Evolutionary conservation across 2,888 invertebrate species (phyloP).

Genomic region (Shargacucullia verbasci): DNA sequence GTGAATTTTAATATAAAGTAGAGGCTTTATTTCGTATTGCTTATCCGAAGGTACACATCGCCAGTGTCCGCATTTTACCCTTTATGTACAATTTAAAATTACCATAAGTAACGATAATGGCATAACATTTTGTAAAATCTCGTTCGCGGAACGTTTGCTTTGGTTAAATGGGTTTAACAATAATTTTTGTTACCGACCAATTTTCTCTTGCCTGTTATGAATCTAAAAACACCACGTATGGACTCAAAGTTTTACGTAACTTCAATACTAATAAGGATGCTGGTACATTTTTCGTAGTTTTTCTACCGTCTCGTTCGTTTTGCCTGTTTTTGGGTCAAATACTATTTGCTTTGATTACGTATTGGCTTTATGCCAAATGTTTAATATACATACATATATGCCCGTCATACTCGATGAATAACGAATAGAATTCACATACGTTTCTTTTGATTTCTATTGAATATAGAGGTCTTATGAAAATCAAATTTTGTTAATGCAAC

Average conservation of each 20-base stretch:
- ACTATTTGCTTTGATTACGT: too few relatives aligned
- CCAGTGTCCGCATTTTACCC: constrained; percentile 45
- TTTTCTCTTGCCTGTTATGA: constrained; percentile 17
- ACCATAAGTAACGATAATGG: constrained; percentile 54
- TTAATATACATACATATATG: too few relatives aligned
- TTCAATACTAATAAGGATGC: too few relatives aligned
- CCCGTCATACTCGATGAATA: neutral
- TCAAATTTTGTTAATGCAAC: constrained; percentile 27
- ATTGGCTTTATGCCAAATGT: too few relatives aligned
- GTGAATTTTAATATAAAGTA: constrained; percentile 51
- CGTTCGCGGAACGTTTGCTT: constrained; percentile 30
- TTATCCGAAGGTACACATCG: constrained; percentile 49
- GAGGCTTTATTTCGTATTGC: constrained; percentile 49
- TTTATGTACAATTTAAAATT: constrained; percentile 51
- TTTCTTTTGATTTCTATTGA: neutral
- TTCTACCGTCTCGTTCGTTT: too few relatives aligned
- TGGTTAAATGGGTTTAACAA: constrained; percentile 21
- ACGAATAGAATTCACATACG: neutral
- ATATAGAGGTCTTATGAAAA: constrained; percentile 3
- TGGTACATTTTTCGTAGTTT: too few relatives aligned
- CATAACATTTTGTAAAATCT: constrained; percentile 35
- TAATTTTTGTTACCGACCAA: constrained; percentile 18
- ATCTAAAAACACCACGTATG: constrained; percentile 3
- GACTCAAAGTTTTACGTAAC: too few relatives aligned
- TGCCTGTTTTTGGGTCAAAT: too few relatives aligned